phyloP scores from a whole-genome alignment of 2,113 vertebrate genomes.

The Brachyhypopomus occidentalis region DNA sequence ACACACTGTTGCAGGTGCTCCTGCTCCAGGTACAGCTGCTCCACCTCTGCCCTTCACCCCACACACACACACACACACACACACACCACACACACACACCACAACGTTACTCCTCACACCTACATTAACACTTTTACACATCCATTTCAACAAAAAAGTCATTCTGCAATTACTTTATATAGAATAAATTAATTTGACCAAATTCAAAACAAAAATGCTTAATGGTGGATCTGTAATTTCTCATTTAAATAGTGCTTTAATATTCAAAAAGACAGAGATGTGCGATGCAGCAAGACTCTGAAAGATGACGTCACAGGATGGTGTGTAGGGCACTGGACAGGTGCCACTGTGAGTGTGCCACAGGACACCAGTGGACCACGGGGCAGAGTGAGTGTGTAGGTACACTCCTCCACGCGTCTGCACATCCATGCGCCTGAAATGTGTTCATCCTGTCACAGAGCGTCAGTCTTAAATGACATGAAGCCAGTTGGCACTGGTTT shows the following conservation, averaged over 20 bases:
- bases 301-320: neutral
- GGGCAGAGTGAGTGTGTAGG: constrained; percentile 4
- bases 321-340: neutral
- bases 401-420: constrained; percentile 4
- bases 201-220: no score
- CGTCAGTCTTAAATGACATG: neutral
- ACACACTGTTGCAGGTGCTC: constrained; percentile 77
- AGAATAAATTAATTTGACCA: neutral
- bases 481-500: neutral
- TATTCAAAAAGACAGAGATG: neutral
- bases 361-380: neutral
- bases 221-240: neutral
- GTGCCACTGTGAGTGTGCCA: no score
- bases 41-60: constrained; percentile 81
- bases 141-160: neutral
- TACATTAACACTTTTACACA: neutral
- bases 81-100: constrained; percentile 27
- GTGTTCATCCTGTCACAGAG: no score
- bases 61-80: constrained; percentile 41
- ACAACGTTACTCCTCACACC: neutral
- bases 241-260: constrained; percentile 12
- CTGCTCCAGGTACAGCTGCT: constrained; percentile 85
- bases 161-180: neutral
- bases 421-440: constrained; percentile 3
- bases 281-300: constrained; percentile 5